Evolutionary conservation across 2,797 vertebrate genomes (phyloP), one percentile per base, ranked within the genome.

Genomic region (Numenius phaeopus): DNA sequence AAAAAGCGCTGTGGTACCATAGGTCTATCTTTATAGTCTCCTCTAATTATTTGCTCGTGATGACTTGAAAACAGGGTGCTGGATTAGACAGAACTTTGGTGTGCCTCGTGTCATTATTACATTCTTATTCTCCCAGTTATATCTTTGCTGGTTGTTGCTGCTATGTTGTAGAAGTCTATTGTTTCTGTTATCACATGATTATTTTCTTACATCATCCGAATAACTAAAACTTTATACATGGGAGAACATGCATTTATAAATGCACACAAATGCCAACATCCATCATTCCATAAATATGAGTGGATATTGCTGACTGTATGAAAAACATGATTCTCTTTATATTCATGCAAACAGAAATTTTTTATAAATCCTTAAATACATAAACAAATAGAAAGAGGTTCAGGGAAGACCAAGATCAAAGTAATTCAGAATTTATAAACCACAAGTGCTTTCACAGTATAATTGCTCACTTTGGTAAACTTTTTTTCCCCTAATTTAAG

Each of bases 1-100:
- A 17, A 57, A 65, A 65, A 24, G 2, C 12, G 15, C 17, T 1
- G 1, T 32, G 14, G 4, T 65, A 29, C 1, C 2, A 54, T 78
- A 50, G 7, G 12, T 26, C 47, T 42, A 3, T 62, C 17, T 64
- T 73, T 70, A 15, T 44, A 39, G 9, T 42, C 3, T 0, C 12
- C 20, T 75, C 20, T 39, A 46, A 6, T 21, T 0, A 13, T 54
- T 85, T 57, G 2, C 13, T 42, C 0, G 0, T 65, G 17, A 26
- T 46, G 17, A 18, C 14, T 42, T 71, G 71, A 32, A 50, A 64
- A 5, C n/a, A 34, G 9, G 5, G 3, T 27, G 16, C 23, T 44
- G 30, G 14, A 11, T 40, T 39, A 58, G 34, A 23, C 2, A 42
- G 42, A 11, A 4, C 3, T 59, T 64, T 78, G 22, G 3, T 5